A percentile compares a stretch with the other conserved stretches of the same genome.
These are phyloP conservation scores for Cerastoderma edule DNA, from an alignment of 2,888 invertebrate genomes.

Conservation along the genomic window DNA sequence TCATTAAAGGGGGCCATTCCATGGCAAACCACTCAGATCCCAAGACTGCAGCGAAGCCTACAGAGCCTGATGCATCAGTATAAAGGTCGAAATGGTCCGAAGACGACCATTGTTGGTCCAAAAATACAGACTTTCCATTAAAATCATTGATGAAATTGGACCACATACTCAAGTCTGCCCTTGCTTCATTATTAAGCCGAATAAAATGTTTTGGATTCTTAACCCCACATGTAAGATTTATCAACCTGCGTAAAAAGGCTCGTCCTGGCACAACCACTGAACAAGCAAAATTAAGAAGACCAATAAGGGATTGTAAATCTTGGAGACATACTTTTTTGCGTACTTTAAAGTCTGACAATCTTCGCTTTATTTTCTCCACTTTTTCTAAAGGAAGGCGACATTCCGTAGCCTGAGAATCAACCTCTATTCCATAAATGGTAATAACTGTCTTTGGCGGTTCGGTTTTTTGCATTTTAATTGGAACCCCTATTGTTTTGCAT, in stretches of 20 bases:
- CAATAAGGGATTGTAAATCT: background rate
- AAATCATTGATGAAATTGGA: constrained; percentile 13
- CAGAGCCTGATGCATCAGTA: constrained; percentile 22
- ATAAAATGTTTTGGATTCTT: background rate
- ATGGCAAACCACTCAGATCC: too few relatives aligned
- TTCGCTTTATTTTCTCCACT: background rate
- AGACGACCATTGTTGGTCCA: background rate
- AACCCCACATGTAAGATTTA: constrained; percentile 18
- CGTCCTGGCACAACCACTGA: background rate
- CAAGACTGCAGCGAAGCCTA: constrained; percentile 10
- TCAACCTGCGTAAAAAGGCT: background rate
- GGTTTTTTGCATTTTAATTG: background rate
- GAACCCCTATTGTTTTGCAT: background rate
- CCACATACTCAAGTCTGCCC: constrained; percentile 29
- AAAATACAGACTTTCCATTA: constrained; percentile 30
- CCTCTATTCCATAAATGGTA: background rate
- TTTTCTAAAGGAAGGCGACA: background rate
- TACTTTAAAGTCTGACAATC: background rate
- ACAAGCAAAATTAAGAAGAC: background rate
- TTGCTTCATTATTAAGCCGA: background rate
- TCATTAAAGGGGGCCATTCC: too few relatives aligned
- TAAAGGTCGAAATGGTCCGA: constrained; percentile 20
- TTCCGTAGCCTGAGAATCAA: background rate
- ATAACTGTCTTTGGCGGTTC: background rate
- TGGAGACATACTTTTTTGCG: background rate